A percentile compares a stretch with the other conserved stretches of the same genome.
phyloP scores from a whole-genome alignment of 2,113 vertebrate genomes.

The Tupaia chinensis region DNA sequence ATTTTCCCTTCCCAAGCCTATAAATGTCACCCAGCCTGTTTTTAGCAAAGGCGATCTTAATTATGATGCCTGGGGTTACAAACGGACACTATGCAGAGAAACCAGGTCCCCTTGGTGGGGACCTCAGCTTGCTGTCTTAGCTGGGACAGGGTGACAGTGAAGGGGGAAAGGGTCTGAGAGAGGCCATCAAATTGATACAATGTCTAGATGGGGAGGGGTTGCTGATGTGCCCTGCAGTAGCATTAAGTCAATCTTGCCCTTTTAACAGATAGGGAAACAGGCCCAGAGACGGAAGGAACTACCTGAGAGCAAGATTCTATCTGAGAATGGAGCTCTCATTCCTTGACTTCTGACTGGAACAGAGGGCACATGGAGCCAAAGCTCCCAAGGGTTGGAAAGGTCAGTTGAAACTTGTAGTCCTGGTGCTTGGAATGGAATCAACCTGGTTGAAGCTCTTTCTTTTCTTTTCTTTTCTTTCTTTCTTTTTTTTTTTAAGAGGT shows the following conservation, averaged over 20 bases:
- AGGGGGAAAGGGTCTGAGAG: neutral
- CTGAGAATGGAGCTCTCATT: neutral
- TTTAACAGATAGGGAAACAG: neutral
- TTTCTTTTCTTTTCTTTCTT: too few species aligned
- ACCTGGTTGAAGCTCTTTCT: neutral
- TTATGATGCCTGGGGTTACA: neutral
- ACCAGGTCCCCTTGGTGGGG: neutral
- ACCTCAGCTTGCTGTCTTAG: neutral
- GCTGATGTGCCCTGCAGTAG: neutral
- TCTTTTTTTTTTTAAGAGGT: too few species aligned
- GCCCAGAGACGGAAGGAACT: neutral
- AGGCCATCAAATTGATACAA: neutral
- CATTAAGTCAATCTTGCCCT: neutral
- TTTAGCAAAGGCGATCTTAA: constrained; percentile 8
- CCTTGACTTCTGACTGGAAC: neutral
- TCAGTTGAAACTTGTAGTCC: neutral
- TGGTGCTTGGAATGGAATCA: neutral
- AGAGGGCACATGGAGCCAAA: neutral
- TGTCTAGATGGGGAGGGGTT: neutral
- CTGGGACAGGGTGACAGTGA: neutral
- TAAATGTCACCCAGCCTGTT: neutral
- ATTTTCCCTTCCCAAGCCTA: constrained; percentile 62
- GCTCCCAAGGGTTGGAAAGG: neutral
- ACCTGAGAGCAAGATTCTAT: neutral
- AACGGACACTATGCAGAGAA: neutral